Base-by-base conservation (phyloP, 2,888 invertebrate genomes). In the Stenoptilia bipunctidactyla region DNA sequence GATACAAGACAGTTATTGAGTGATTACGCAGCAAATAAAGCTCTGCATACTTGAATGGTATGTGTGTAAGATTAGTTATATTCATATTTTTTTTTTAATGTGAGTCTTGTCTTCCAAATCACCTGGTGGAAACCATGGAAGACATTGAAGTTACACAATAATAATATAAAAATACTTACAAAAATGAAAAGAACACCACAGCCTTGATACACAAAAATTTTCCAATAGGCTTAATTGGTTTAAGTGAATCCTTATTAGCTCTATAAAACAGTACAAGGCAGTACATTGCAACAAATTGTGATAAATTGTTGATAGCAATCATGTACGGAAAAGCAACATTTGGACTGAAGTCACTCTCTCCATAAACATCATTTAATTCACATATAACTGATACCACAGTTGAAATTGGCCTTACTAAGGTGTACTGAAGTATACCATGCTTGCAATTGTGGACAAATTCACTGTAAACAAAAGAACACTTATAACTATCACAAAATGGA, bases 161-260 rank as follows among this genome's bases (percentile, higher is more conserved):
- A 14, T 34, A 15, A 36, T 36, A 36, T 35, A 36, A 42, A 41
- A 38, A 37, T 51, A 89, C 94, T 92, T 88, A 97, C 97, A 97
- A 97, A 80, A 98, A 98, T 36, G 97, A 97, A 69, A 97, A 95
- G 85, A 98, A 98, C 15, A 98, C 96, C 40, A 98, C 97, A 50
- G 96, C 95, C 83, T 98, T 98, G 53, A 98, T 97, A 72, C 97
- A 97, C 39, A 98, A 85, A 80, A 98, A 97, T 76, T 98, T 98
- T 36, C 95, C 93, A 49, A 98, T 87, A 0, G 98, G 98, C 61
- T 91, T 92, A 92, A 98, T 96, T 3, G 97, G 96, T 53, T 89
- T 89, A 36, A 98, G 75, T 68, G 96, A 95, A 40, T 91, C 88
- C 56, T 89, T 88, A 66, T 94, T 96, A 2, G 96, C 96, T 69